Conservation (phyloP, 2,888 invertebrate genomes). For the Cheilosia urbana region DNA sequence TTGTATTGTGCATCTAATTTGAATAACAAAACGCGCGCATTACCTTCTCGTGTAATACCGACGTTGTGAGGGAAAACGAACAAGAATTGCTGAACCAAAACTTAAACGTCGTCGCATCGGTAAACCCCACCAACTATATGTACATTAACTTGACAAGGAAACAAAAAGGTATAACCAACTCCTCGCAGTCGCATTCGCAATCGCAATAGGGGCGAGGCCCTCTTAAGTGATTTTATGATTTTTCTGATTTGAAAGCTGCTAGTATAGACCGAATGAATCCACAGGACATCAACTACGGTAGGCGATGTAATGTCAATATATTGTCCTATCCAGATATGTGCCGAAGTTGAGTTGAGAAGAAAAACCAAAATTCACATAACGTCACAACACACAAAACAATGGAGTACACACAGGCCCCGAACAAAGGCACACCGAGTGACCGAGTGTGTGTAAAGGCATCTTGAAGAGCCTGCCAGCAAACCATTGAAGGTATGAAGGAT, state of each 20-base stretch:
- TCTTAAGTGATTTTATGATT: conserved; percentile 65
- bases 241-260: neutral
- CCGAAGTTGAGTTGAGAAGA: conserved; percentile 26
- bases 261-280: conserved; percentile 23
- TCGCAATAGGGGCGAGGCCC: conserved; percentile 52
- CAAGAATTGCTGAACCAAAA: neutral
- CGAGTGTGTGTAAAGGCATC: conserved; percentile 31
- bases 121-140: neutral
- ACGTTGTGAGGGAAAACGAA: neutral
- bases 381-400: conserved; percentile 61
- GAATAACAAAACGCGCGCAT: conserved; percentile 23
- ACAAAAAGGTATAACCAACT: conserved; percentile 17
- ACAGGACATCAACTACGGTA: conserved; percentile 55
- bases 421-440: conserved; percentile 11
- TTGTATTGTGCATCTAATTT: conserved; percentile 23
- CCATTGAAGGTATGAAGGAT: conserved; percentile 39
- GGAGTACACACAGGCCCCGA: conserved; percentile 18
- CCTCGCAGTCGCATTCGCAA: neutral
- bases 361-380: conserved; percentile 67
- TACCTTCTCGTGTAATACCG: neutral
- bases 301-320: conserved; percentile 69
- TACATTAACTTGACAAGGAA: conserved; percentile 5
- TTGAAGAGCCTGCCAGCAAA: conserved; percentile 33
- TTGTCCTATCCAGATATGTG: conserved; percentile 15
- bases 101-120: neutral